Evolutionary conservation across 2,888 invertebrate species (phyloP).

Genomic region (Hymenopus coronatus): DNA sequence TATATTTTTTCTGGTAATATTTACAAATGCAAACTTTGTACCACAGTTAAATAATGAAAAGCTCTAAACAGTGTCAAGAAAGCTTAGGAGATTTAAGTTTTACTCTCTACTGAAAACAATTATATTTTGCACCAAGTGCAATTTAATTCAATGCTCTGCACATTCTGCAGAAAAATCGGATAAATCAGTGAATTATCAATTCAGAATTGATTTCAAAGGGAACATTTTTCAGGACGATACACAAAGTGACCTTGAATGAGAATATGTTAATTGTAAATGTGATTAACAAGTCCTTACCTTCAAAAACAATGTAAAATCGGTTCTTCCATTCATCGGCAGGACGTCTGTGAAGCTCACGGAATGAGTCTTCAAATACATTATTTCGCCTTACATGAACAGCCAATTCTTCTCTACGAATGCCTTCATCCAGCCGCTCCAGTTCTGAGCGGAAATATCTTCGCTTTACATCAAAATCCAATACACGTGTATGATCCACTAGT

Average conservation of each 20-base stretch:
- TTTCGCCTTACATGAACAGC: slow-evolving; percentile 81
- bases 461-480: slow-evolving; percentile 88
- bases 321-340: slow-evolving; percentile 88
- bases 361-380: slow-evolving; percentile 86
- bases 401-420: slow-evolving; percentile 74
- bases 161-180: no score
- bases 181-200: no score
- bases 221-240: not conserved
- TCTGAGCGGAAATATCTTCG: slow-evolving; percentile 84
- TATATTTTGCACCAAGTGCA: no score
- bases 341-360: slow-evolving; percentile 77
- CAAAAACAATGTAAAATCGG: slow-evolving; percentile 87
- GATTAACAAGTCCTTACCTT: slow-evolving; percentile 56
- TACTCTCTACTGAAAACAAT: no score
- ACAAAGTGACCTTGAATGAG: not conserved
- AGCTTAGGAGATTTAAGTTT: no score
- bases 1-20: no score
- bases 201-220: no score
- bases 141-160: no score
- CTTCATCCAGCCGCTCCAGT: slow-evolving; percentile 77
- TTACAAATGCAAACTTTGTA: no score
- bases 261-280: slow-evolving; percentile 1
- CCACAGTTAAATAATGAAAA: no score
- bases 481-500: slow-evolving; percentile 80
- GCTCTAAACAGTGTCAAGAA: no score